Conservation (phyloP, 2,888 invertebrate species). For the Osmoderma eremita region DNA sequence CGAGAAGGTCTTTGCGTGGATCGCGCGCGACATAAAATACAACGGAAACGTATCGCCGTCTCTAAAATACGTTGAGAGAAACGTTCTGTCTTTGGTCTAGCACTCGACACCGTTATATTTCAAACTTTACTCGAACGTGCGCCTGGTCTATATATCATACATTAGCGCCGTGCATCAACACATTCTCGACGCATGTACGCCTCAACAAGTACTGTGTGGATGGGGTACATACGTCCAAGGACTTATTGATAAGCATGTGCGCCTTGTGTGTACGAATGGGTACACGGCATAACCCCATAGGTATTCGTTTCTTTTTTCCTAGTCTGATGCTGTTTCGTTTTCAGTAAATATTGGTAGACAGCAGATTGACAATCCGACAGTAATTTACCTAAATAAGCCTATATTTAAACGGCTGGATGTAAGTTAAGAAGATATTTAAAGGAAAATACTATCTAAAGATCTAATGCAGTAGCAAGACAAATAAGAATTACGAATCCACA, state of each 20-base stretch:
- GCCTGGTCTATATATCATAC: conserved; percentile 35
- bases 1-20: conserved; percentile 6
- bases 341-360: conserved; percentile 4
- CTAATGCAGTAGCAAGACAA: too few relatives aligned
- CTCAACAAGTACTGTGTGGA: background rate
- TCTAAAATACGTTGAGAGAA: conserved; percentile 39
- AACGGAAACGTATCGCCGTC: conserved; percentile 5
- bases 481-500: too few relatives aligned
- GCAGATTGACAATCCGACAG: conserved; percentile 27
- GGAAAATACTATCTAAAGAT: too few relatives aligned
- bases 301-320: conserved; percentile 1
- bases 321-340: conserved; percentile 13
- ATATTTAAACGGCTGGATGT: conserved; percentile 5
- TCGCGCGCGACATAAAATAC: conserved; percentile 31
- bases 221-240: conserved; percentile 26
- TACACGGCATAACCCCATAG: too few relatives aligned
- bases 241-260: background rate
- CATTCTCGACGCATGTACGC: conserved; percentile 35
- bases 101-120: conserved; percentile 38
- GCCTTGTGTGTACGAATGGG: background rate
- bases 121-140: conserved; percentile 34
- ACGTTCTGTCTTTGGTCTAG: conserved; percentile 38
- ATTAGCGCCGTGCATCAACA: conserved; percentile 36
- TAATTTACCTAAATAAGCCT: conserved; percentile 25
- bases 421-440: too few relatives aligned